Evolutionary conservation across 2,888 invertebrate species (phyloP).

Genomic region (Aquatica leii): DNA sequence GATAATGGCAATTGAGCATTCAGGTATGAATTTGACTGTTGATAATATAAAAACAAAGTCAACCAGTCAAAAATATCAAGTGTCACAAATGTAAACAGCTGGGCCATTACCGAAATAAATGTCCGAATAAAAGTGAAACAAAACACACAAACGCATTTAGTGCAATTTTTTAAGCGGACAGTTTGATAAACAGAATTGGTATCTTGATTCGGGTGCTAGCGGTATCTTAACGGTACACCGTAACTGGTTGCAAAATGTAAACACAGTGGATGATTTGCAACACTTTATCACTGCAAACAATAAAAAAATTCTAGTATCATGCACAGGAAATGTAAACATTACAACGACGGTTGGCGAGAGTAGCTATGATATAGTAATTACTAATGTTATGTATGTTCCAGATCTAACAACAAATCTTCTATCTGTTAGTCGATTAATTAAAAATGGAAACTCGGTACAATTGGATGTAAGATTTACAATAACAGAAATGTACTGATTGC

Average conservation of each 20-base stretch:
- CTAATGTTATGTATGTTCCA: conserved; percentile 22
- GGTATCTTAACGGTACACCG: conserved; percentile 41
- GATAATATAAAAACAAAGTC: neutral
- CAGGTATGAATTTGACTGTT: neutral
- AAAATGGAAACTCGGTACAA: conserved; percentile 26
- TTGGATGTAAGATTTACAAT: conserved; percentile 33
- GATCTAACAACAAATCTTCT: conserved; percentile 32
- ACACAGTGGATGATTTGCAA: neutral
- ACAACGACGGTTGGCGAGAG: conserved; percentile 13
- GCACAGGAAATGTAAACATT: conserved; percentile 23
- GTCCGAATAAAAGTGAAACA: conserved; percentile 16
- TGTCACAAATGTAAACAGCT: conserved; percentile 33
- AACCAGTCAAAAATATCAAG: too few species aligned
- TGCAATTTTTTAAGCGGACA: conserved; percentile 42
- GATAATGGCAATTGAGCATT: conserved; percentile 3
- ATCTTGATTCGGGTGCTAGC: conserved; percentile 48
- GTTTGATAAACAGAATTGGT: conserved; percentile 44
- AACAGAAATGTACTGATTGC: conserved; percentile 17
- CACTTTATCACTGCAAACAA: conserved; percentile 29
- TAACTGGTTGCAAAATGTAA: conserved; percentile 24
- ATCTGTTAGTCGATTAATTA: conserved; percentile 29
- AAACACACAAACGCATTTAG: conserved; percentile 40
- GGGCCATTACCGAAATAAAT: conserved; percentile 35
- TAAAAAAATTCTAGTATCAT: conserved; percentile 12
- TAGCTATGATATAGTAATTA: conserved; percentile 17